Evolutionary conservation across 2,888 invertebrate genomes (phyloP).

Genomic region (Apantesis nais): DNA sequence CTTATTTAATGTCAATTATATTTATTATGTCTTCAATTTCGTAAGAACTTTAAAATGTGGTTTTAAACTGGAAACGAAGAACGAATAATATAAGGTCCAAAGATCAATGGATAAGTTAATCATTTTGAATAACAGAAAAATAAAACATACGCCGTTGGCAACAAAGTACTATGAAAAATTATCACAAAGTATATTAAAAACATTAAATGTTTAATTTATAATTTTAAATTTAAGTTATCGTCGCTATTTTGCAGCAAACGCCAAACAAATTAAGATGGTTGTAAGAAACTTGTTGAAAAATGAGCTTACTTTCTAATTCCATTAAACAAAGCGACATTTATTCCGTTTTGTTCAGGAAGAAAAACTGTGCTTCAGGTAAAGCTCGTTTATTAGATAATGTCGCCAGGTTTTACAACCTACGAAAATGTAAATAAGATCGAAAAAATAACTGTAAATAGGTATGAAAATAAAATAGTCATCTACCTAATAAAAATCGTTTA

Average conservation of each 20-base stretch:
- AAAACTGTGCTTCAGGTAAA: neutral
- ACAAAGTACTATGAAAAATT: neutral
- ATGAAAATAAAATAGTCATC: too few species aligned
- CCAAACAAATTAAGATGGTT: neutral
- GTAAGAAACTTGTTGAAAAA: neutral
- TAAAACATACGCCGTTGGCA: too few species aligned
- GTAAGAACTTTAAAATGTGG: too few species aligned
- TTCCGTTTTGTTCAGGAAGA: neutral
- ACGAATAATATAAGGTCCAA: neutral
- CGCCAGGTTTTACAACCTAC: neutral
- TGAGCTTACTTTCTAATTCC: neutral
- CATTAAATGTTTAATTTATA: neutral
- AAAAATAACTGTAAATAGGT: neutral
- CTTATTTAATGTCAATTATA: neutral
- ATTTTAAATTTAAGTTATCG: neutral
- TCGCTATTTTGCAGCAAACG: neutral
- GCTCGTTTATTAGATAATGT: conserved; percentile 1
- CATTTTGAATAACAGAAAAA: too few species aligned
- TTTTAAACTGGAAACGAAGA: too few species aligned
- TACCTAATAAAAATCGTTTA: neutral
- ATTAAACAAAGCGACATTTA: neutral
- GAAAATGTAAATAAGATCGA: neutral
- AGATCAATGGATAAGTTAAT: too few species aligned
- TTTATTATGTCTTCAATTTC: neutral
- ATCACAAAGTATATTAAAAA: neutral